Conservation (phyloP, 2,797 vertebrate species). For the Melanotaenia trifasciata region DNA sequence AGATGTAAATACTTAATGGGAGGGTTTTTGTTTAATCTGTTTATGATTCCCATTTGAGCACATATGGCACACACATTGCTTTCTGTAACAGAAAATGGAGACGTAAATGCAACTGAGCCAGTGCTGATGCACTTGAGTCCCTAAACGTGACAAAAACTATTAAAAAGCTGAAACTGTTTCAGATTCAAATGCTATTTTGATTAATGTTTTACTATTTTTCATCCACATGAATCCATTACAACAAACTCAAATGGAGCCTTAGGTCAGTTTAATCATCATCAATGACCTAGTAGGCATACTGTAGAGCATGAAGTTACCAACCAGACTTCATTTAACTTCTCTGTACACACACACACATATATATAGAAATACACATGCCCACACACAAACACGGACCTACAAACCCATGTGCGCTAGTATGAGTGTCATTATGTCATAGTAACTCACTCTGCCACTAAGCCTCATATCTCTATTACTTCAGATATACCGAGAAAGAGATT, state of each 20-base stretch:
- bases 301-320: slow-evolving; percentile 22
- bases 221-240: background rate
- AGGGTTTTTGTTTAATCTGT: background rate
- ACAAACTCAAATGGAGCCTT: background rate
- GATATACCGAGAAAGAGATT: slow-evolving; percentile 65
- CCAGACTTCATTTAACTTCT: background rate
- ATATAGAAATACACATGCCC: background rate
- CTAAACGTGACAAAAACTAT: background rate
- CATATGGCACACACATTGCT: background rate
- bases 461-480: slow-evolving; percentile 61
- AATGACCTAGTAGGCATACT: background rate
- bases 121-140: background rate
- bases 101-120: slow-evolving; percentile 2
- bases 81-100: background rate
- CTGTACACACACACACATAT: background rate
- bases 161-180: background rate
- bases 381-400: background rate
- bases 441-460: slow-evolving; percentile 63
- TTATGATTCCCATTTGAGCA: no score
- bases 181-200: background rate
- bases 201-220: background rate
- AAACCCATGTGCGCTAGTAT: slow-evolving; percentile 26
- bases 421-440: slow-evolving; percentile 62
- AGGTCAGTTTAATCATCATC: background rate
- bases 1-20: background rate